Percentiles rank a stretch among this genome's conserved stretches.
Evolutionary conservation across 2,797 vertebrate species (phyloP).

Genomic region (Erethizon dorsatum): DNA sequence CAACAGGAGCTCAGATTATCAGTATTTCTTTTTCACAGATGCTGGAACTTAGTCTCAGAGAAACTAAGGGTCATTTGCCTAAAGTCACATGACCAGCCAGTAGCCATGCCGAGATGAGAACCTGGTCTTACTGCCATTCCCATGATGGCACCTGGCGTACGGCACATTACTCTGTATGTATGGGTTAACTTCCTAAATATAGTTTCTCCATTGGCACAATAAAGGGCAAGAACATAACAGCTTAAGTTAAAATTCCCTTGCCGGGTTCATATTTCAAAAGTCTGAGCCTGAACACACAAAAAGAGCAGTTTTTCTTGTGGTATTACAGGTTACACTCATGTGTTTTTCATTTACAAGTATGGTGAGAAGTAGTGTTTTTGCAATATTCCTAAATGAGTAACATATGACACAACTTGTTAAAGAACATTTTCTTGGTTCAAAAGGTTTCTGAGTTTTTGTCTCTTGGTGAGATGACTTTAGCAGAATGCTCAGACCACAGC

Average conservation of each 20-base stretch:
- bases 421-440: slow-evolving; percentile 78
- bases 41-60: background rate
- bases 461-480: slow-evolving; percentile 67
- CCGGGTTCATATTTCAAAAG: slow-evolving; percentile 89
- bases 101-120: background rate
- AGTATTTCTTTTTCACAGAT: background rate
- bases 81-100: background rate
- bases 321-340: slow-evolving; percentile 87
- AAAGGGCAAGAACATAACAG: slow-evolving; percentile 81
- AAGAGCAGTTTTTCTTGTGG: slow-evolving; percentile 86
- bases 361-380: slow-evolving; percentile 89
- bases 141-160: background rate
- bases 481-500: slow-evolving; percentile 36
- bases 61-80: background rate
- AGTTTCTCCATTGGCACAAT: slow-evolving; percentile 63
- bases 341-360: slow-evolving; percentile 90
- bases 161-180: background rate
- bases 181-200: slow-evolving; percentile 70
- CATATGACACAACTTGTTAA: slow-evolving; percentile 86
- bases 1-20: background rate
- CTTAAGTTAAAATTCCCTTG: slow-evolving; percentile 86
- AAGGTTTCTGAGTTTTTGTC: slow-evolving; percentile 86
- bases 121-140: background rate
- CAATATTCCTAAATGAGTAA: slow-evolving; percentile 89
- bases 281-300: slow-evolving; percentile 83